Evolutionary conservation across 2,113 vertebrate genomes (phyloP), one percentile per base, ranked within the genome.

Genomic region (Syngnathoides biaculeatus): DNA sequence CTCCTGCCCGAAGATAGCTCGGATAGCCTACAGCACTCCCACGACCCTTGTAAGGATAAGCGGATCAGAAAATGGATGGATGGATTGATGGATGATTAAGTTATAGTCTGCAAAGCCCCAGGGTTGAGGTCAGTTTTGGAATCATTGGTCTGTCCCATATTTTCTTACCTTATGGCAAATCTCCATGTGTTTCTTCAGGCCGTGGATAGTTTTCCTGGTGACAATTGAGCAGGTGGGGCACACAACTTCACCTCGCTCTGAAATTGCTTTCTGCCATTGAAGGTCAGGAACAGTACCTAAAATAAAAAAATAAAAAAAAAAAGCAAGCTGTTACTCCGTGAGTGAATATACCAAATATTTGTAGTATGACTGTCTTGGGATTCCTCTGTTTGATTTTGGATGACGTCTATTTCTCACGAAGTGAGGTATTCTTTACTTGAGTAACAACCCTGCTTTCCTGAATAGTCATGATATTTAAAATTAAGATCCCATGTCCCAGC

Each of bases 101-200:
- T n/a, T n/a, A n/a, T n/a, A n/a, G n/a, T n/a, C n/a, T n/a, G n/a
- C n/a, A n/a, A 35, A 35, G 4, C 30, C 30, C 30, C 30, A 35
- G 30, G 30, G 30, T 35, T 35, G 30, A 35, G 30, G 30, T 35
- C 45, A 19, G 45, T 47, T 15, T 47, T 15, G 17, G 20, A 52
- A 52, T 5, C 45, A 47, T 1, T 17, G 45, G 45, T 47, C 17
- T 17, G 6, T 9, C 24, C 14, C 4, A 15, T 8, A 9, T 60
- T 4, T n/a, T 39, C 30, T 60, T 84, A 99, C 97, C 90, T 98
- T 96, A 81, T 97, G 95, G 86, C 95, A 98, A 84, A 98, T 96
- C 53, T 98, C 95, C 95, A 98, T 96, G 92, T 99, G 95, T 81
- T 98, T 98, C 90, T 95, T 96, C 64, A 98, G 93, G 52, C 96